Evolutionary conservation across 2,888 invertebrate genomes (phyloP), one percentile per base, ranked within the genome.

Genomic region (Eubasilissa splendida): DNA sequence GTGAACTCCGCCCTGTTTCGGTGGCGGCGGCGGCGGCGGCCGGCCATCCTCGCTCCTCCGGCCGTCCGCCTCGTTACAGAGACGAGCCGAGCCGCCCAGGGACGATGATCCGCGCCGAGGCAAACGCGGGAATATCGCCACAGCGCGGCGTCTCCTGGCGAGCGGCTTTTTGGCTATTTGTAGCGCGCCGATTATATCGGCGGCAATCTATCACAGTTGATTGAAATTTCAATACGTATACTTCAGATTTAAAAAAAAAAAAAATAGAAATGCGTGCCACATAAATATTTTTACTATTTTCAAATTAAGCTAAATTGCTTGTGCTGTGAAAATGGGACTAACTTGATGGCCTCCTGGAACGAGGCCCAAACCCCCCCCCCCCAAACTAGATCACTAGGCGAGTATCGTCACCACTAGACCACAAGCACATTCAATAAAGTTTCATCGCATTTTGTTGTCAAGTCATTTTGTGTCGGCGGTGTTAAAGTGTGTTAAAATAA

Each of bases 1-100:
- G 54, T 12, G 79, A 79, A 68, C 54, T 65, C 79, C 79, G 70
- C 65, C 68, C 80, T 60, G 33, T 71, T 71, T 56, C 71, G 31
- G 71, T 53, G 71, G 71, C 56, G 71, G 66, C 11, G 11, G 68
- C 66, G 50, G 33, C 50, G 50, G n/a, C n/a, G 59, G 59, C 14
- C 59, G 59, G 53, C 12, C 68, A n/a, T 68, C 68, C 66, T 33
- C 33, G 66, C 50, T 11, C 12, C 3, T 3, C 58, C n/a, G 12
- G n/a, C 10, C 12, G 68, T 12, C 50, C 52, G 52, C 14, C 68
- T 50, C 14, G 50, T 11, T 31, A 22, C 14, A 31, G 33, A 50
- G 12, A 42, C 66, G n/a, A 12, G 66, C 8, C 42, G 42, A 12
- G n/a, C 4, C 50, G 5, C 8, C 52, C 33, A n/a, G n/a, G 11